These are phyloP conservation scores for Sebastes itinus DNA, from an alignment of 2,797 vertebrate genomes.

Conservation along the genomic window DNA sequence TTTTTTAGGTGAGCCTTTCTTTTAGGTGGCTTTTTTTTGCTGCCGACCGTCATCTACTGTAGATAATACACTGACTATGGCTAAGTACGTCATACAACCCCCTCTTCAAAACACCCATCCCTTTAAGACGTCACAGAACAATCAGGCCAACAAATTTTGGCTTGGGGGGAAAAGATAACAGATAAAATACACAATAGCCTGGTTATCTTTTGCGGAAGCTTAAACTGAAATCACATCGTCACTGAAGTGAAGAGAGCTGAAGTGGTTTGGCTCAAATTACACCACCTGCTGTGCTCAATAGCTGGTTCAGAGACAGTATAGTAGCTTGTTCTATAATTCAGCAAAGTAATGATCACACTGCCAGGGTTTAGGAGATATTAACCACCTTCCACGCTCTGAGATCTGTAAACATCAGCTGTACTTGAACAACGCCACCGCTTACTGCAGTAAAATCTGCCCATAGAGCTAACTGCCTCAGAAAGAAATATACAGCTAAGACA, in stretches of 20 bases:
- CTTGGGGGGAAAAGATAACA: not conserved
- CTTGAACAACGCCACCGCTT: not conserved
- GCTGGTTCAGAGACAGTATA: not conserved
- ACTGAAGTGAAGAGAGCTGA: not conserved
- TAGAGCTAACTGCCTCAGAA: not conserved
- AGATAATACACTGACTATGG: too few species aligned
- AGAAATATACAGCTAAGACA: not conserved
- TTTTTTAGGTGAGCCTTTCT: too few species aligned
- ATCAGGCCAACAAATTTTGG: not conserved
- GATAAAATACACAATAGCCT: not conserved
- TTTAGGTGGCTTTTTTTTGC: too few species aligned
- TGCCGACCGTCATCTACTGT: too few species aligned
- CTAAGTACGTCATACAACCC: too few species aligned
- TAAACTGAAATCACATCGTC: not conserved
- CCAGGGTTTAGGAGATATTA: not conserved
- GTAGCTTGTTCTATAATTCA: not conserved
- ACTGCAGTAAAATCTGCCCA: not conserved
- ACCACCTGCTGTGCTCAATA: not conserved
- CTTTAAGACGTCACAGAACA: not conserved
- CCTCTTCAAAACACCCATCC: too few species aligned
- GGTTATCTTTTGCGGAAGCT: not conserved
- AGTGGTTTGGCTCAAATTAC: not conserved
- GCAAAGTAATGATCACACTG: not conserved
- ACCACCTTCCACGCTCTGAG: not conserved
- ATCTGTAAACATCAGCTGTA: not conserved